Evolutionary conservation across 2,797 vertebrate species (phyloP).

Genomic region (Echiichthys vipera): DNA sequence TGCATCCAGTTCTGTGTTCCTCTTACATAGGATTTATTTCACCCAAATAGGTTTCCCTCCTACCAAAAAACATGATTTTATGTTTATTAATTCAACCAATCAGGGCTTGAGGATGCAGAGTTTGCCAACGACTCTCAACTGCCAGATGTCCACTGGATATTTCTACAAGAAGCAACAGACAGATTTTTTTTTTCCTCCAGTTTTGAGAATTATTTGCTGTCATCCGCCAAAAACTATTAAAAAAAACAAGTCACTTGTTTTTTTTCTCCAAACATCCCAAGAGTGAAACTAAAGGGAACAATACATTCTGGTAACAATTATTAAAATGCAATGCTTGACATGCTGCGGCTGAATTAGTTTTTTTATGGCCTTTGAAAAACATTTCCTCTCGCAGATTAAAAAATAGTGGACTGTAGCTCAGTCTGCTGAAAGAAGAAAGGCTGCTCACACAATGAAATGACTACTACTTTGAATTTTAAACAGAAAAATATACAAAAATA

Average conservation of each 20-base stretch:
- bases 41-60: slow-evolving; percentile 3
- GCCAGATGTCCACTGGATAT: slow-evolving; percentile 31
- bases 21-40: slow-evolving; percentile 46
- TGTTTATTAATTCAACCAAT: slow-evolving; percentile 40
- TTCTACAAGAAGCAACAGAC: slow-evolving; percentile 1
- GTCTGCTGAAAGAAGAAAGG: slow-evolving; percentile 7
- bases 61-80: slow-evolving; percentile 3
- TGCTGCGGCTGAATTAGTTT: slow-evolving; percentile 30
- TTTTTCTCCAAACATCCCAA: slow-evolving; percentile 13
- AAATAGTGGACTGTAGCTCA: slow-evolving; percentile 7
- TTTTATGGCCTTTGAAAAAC: slow-evolving; percentile 34
- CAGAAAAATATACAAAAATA: neutral
- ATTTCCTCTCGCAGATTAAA: slow-evolving; percentile 18
- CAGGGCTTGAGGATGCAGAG: neutral
- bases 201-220: neutral
- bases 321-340: slow-evolving; percentile 40
- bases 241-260: slow-evolving; percentile 8
- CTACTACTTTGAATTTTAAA: slow-evolving; percentile 1
- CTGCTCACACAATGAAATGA: neutral
- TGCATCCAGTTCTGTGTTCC: slow-evolving; percentile 29
- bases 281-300: slow-evolving; percentile 27
- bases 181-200: neutral
- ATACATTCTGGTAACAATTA: slow-evolving; percentile 32
- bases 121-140: slow-evolving; percentile 11
- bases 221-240: too few species aligned